A percentile compares a stretch with the other conserved stretches of the same genome.
phyloP scores from a whole-genome alignment of 2,888 invertebrate genomes.

The Pristionchus fissidentatus region DNA sequence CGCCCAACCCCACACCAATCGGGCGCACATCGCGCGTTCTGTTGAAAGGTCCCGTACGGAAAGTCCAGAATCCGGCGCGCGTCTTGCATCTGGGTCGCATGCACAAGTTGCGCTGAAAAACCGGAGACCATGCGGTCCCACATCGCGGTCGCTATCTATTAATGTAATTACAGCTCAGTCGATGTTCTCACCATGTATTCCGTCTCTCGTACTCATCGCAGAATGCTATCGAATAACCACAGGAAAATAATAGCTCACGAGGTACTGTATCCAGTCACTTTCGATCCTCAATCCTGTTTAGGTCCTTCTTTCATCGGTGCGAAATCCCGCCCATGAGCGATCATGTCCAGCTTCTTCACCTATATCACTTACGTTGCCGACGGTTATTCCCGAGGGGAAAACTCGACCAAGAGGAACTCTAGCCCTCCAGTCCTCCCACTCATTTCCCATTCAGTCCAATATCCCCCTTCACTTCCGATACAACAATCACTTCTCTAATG shows the following conservation, averaged over 20 bases:
- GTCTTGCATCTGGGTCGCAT: too few relatives aligned
- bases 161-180: background rate
- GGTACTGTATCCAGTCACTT: background rate
- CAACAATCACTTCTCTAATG: slow-evolving; percentile 47
- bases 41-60: too few relatives aligned
- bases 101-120: too few relatives aligned
- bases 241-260: slow-evolving; percentile 40
- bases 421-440: background rate
- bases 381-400: background rate
- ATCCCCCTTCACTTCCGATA: slow-evolving; percentile 45
- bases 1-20: too few relatives aligned
- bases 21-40: too few relatives aligned
- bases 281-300: background rate
- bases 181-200: slow-evolving; percentile 44
- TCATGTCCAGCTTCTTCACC: too few relatives aligned
- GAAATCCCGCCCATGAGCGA: background rate
- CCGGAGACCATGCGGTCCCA: too few relatives aligned
- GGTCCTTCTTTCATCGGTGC: slow-evolving; percentile 25
- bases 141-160: too few relatives aligned
- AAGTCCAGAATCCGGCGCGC: too few relatives aligned
- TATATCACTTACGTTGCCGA: too few relatives aligned
- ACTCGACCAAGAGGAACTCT: background rate
- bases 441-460: background rate
- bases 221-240: slow-evolving; percentile 19
- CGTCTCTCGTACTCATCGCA: background rate